These are phyloP conservation scores for Suillia variegata DNA, from an alignment of 2,888 invertebrate genomes.

Conservation along the genomic window DNA sequence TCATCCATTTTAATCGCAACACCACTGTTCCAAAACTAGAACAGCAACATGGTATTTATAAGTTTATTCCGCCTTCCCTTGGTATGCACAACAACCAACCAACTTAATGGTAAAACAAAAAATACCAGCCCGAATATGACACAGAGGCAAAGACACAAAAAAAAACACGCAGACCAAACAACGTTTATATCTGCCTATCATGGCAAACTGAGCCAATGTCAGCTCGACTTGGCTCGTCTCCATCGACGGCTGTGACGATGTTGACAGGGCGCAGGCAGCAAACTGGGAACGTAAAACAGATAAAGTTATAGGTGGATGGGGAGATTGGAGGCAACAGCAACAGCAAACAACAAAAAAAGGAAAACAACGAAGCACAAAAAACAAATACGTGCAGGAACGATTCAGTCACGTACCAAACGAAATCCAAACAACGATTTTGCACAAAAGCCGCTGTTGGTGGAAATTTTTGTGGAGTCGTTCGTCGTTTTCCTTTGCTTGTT, in stretches of 20 bases:
- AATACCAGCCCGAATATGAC: background rate
- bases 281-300: slow-evolving; percentile 3
- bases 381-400: slow-evolving; percentile 45
- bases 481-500: too few species aligned
- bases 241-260: slow-evolving; percentile 26
- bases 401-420: slow-evolving; percentile 49
- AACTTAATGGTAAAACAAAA: background rate
- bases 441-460: slow-evolving; percentile 7
- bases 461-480: slow-evolving; percentile 3
- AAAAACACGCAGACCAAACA: too few species aligned
- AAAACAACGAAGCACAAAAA: slow-evolving; percentile 20
- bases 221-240: slow-evolving; percentile 22
- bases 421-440: slow-evolving; percentile 34
- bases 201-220: slow-evolving; percentile 30
- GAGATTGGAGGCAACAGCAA: too few species aligned
- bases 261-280: slow-evolving; percentile 27
- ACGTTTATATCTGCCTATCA: slow-evolving; percentile 27
- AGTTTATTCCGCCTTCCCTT: slow-evolving; percentile 6
- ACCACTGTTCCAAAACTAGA: background rate
- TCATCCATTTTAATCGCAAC: background rate
- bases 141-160: too few species aligned
- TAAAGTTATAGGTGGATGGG: too few species aligned
- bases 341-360: too few species aligned
- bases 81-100: background rate
- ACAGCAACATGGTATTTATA: slow-evolving; percentile 4